These are phyloP conservation scores for Drosophila hawaiiensis DNA, from an alignment of 2,888 invertebrate genomes.

Conservation along the genomic window DNA sequence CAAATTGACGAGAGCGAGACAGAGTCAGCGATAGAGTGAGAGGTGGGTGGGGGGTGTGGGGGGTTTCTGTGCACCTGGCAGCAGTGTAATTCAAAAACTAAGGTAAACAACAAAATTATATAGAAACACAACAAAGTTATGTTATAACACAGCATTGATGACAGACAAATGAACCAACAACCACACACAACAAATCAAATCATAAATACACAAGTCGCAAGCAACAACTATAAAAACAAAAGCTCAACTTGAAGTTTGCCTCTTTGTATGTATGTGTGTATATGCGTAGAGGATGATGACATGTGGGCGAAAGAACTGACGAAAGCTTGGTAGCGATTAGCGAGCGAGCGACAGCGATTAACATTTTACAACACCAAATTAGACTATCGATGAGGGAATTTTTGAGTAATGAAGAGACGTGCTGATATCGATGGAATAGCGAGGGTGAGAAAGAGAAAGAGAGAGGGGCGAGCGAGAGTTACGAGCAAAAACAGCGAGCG, in stretches of 20 bases:
- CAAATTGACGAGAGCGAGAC: constrained; percentile 46
- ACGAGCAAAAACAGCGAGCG: constrained; percentile 51
- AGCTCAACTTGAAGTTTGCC: constrained; percentile 57
- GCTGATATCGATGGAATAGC: constrained; percentile 45
- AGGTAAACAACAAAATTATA: constrained; percentile 64
- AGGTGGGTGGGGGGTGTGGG: not conserved
- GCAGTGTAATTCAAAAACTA: constrained; percentile 51
- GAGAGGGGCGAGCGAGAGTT: constrained; percentile 20
- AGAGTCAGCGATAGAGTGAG: constrained; percentile 2
- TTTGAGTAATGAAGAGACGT: constrained; percentile 40
- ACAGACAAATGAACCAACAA: constrained; percentile 28
- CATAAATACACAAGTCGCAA: constrained; percentile 42
- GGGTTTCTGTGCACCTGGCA: constrained; percentile 58
- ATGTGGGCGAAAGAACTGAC: constrained; percentile 33
- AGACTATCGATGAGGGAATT: constrained; percentile 47
- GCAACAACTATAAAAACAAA: constrained; percentile 53
- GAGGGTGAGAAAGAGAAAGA: constrained; percentile 16
- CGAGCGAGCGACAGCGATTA: constrained; percentile 46
- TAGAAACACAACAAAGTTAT: constrained; percentile 18
- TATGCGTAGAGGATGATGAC: constrained; percentile 5
- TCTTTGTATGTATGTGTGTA: constrained; percentile 9
- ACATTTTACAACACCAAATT: constrained; percentile 65
- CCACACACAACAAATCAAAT: constrained; percentile 35
- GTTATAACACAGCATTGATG: constrained; percentile 19
- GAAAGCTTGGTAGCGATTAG: constrained; percentile 24